These are phyloP conservation scores for Lapara coniferarum DNA, from an alignment of 2,888 invertebrate genomes.

Conservation along the genomic window DNA sequence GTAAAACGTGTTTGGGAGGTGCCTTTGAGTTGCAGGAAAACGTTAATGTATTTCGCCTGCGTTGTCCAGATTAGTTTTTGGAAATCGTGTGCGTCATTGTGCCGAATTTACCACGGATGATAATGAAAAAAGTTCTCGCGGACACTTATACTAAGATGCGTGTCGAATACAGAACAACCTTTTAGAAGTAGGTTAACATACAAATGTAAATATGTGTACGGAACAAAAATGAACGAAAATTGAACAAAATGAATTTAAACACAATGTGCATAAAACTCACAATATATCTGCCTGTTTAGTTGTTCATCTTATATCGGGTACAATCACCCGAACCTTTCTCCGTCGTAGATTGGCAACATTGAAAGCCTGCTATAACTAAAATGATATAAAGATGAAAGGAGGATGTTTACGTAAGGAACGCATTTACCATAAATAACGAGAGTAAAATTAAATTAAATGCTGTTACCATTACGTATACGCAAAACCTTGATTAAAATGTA, in stretches of 20 bases:
- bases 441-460: neutral
- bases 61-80: neutral
- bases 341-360: neutral
- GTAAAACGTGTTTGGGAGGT: slow-evolving; percentile 31
- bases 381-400: slow-evolving; percentile 25
- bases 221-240: too few species aligned
- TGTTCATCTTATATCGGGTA: too few species aligned
- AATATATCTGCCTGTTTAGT: too few species aligned
- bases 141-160: too few species aligned
- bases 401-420: slow-evolving; percentile 14
- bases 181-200: too few species aligned
- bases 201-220: too few species aligned
- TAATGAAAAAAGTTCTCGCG: too few species aligned
- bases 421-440: neutral
- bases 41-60: neutral
- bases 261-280: too few species aligned
- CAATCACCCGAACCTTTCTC: too few species aligned
- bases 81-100: neutral
- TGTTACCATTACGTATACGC: neutral
- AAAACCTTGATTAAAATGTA: neutral
- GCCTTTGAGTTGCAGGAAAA: slow-evolving; percentile 30
- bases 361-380: slow-evolving; percentile 4
- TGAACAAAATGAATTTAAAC: too few species aligned
- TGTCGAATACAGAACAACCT: too few species aligned
- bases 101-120: too few species aligned